Evolutionary conservation across 2,888 invertebrate species (phyloP).

Genomic region (Homarus gammarus): DNA sequence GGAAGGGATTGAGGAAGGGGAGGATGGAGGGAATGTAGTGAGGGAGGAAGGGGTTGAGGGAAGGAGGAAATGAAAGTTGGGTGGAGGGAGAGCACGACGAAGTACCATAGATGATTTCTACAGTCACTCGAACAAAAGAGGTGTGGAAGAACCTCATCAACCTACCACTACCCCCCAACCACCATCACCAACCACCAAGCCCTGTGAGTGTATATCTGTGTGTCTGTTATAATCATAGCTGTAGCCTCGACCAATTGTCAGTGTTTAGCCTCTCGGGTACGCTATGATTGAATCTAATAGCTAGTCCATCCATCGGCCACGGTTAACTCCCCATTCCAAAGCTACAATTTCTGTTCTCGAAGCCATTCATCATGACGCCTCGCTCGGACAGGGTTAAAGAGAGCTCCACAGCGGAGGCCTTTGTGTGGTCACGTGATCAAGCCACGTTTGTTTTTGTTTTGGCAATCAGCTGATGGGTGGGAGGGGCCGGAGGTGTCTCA

Average conservation of each 20-base stretch:
- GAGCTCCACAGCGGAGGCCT: neutral
- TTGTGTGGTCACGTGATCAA: neutral
- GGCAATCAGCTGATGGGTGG: neutral
- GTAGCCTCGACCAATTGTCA: neutral
- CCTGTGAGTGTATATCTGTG: too few relatives aligned
- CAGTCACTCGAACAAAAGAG: too few relatives aligned
- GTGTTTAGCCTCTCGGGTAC: neutral
- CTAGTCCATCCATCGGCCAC: neutral
- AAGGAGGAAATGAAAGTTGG: too few relatives aligned
- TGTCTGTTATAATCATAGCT: neutral
- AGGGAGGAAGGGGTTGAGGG: too few relatives aligned
- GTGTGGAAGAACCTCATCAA: too few relatives aligned
- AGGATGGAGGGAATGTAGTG: too few relatives aligned
- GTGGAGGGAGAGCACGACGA: too few relatives aligned
- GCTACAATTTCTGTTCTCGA: neutral
- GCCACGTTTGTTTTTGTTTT: neutral
- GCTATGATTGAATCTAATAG: neutral
- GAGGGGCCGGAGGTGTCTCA: too few relatives aligned
- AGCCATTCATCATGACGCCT: neutral
- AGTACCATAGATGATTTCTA: too few relatives aligned
- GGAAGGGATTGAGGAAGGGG: too few relatives aligned
- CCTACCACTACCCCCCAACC: neutral
- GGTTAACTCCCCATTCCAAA: neutral
- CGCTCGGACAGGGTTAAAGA: neutral
- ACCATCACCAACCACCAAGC: too few relatives aligned